Conservation (phyloP, 2,888 invertebrate species). For the Drosophila prolongata region DNA sequence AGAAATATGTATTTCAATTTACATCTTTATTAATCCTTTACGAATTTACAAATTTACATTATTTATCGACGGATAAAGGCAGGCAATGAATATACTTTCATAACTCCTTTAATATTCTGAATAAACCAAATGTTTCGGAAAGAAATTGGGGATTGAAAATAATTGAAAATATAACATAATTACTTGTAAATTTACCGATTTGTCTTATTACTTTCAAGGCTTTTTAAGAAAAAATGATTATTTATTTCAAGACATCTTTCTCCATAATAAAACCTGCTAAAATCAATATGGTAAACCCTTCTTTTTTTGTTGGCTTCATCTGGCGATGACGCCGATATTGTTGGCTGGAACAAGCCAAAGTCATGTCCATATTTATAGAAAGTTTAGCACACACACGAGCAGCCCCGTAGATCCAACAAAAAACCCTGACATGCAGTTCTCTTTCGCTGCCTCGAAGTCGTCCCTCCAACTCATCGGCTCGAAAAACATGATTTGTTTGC, state of each 20-base stretch:
- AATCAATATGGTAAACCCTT: neutral
- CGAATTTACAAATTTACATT: no score
- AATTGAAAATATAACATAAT: no score
- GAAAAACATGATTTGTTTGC: slow-evolving; percentile 69
- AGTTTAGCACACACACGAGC: slow-evolving; percentile 51
- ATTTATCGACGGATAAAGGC: rapidly evolving
- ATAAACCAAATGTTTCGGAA: no score
- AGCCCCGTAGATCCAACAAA: slow-evolving; percentile 56
- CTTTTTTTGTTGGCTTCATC: neutral
- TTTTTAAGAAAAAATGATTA: no score
- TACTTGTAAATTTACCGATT: no score
- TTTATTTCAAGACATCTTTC: neutral
- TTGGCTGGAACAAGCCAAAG: slow-evolving; percentile 32
- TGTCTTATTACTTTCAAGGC: no score
- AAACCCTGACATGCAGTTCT: slow-evolving; percentile 51
- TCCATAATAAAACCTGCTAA: neutral
- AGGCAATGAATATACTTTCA: no score
- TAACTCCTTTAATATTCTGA: no score
- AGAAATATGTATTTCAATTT: no score
- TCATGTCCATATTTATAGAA: slow-evolving; percentile 70
- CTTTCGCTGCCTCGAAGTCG: slow-evolving; percentile 1
- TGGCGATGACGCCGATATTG: slow-evolving; percentile 21
- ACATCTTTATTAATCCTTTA: neutral
- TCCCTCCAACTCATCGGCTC: slow-evolving; percentile 14
- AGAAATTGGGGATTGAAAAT: no score